These are phyloP conservation scores for Campaea margaritaria DNA, from an alignment of 2,888 invertebrate species.

Conservation along the genomic window DNA sequence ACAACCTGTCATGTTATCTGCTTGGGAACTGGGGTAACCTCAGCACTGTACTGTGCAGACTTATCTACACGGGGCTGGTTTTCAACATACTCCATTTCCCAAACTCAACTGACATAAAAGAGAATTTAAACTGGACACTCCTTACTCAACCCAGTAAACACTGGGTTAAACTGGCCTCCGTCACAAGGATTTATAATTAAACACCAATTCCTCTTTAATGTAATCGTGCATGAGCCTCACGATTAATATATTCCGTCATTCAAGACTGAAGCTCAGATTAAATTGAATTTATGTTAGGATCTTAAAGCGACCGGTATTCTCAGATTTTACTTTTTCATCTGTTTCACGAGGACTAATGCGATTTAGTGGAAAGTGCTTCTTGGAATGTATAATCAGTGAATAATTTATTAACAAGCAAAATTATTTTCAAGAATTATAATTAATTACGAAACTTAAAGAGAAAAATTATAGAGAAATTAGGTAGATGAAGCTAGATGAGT, in stretches of 20 bases:
- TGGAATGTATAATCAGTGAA: background rate
- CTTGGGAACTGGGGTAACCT: no score
- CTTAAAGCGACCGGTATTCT: slow-evolving; percentile 12
- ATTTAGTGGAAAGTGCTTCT: background rate
- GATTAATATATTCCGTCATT: slow-evolving; percentile 26
- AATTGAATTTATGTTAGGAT: slow-evolving; percentile 7
- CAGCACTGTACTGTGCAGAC: no score
- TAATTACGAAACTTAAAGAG: no score
- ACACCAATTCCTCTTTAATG: slow-evolving; percentile 35
- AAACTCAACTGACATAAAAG: no score
- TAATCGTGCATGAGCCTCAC: slow-evolving; percentile 34
- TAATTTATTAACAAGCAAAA: no score
- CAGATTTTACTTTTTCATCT: slow-evolving; percentile 24
- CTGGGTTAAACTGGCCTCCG: background rate
- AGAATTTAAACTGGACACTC: no score
- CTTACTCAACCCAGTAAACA: background rate
- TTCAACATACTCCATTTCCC: no score
- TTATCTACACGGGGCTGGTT: no score
- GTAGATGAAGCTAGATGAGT: no score
- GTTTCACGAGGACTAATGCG: background rate
- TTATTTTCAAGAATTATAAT: no score
- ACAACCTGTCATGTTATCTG: no score
- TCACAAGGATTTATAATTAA: slow-evolving; percentile 37
- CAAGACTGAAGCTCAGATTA: slow-evolving; percentile 17
- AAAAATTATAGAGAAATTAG: no score